phyloP scores from a whole-genome alignment of 2,113 vertebrate genomes.

The Ameiurus melas region DNA sequence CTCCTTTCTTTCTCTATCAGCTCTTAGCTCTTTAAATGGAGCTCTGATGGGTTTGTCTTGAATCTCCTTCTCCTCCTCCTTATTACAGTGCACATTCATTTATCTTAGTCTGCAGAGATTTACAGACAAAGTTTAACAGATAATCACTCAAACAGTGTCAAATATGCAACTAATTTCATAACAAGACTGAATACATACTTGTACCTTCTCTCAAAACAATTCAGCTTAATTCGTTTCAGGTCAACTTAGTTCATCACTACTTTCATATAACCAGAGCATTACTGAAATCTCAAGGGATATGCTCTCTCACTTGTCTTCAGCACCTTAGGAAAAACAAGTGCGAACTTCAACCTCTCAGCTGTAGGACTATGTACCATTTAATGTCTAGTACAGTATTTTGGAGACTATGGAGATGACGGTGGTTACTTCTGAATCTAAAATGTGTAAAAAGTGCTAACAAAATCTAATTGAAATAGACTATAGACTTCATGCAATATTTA shows the following conservation, averaged over 20 bases:
- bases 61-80: conserved; percentile 31
- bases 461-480: neutral
- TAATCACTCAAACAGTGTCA: conserved; percentile 31
- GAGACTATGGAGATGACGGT: neutral
- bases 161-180: conserved; percentile 26
- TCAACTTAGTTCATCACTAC: conserved; percentile 15
- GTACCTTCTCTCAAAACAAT: conserved; percentile 1
- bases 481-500: neutral
- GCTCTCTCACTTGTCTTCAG: conserved; percentile 5
- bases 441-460: neutral
- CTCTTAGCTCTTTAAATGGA: conserved; percentile 10
- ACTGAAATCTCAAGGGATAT: neutral
- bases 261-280: neutral
- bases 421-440: neutral
- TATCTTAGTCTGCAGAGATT: conserved; percentile 39
- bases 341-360: neutral
- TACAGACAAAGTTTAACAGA: conserved; percentile 22
- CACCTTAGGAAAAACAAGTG: neutral
- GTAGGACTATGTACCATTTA: neutral
- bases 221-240: conserved; percentile 6
- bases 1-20: conserved; percentile 34
- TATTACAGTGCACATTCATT: conserved; percentile 35
- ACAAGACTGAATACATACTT: conserved; percentile 1
- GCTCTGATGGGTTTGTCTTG: conserved; percentile 33
- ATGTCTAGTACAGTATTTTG: neutral